A percentile compares a stretch with the other conserved stretches of the same genome.
Conservation (phyloP, 2,888 invertebrate species). For the Brachyptera putata region DNA sequence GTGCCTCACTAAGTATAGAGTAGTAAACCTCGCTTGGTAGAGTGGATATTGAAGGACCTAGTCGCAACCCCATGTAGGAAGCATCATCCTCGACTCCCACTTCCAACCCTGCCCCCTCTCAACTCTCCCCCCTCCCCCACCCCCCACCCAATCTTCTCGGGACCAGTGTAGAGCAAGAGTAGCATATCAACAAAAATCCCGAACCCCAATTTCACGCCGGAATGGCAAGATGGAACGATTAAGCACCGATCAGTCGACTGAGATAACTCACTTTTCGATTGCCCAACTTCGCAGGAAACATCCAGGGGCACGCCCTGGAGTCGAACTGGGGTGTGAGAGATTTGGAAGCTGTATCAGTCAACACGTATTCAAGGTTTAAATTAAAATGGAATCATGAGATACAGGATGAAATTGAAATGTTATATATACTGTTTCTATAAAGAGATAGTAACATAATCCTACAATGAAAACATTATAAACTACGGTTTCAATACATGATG, state of each 20-base stretch:
- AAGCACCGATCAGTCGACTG: constrained; percentile 23
- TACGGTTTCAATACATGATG: no score
- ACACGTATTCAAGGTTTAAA: no score
- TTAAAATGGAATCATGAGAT: no score
- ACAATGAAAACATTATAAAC: no score
- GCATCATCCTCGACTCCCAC: background rate
- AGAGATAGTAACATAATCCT: no score
- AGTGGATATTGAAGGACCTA: constrained; percentile 13
- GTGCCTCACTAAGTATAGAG: constrained; percentile 5
- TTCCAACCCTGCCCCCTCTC: background rate
- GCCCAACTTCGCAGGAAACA: no score
- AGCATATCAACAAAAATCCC: constrained; percentile 26
- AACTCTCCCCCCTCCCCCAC: background rate
- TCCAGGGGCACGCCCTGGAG: background rate
- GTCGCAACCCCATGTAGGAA: background rate
- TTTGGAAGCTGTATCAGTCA: background rate
- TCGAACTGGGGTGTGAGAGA: background rate
- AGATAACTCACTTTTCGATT: constrained; percentile 25
- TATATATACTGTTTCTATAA: no score
- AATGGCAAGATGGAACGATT: constrained; percentile 26
- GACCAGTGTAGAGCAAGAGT: constrained; percentile 9
- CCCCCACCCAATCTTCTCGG: background rate
- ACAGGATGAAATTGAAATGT: no score
- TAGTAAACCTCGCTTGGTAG: constrained; percentile 6
- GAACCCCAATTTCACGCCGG: constrained; percentile 28